Conservation (phyloP, 2,888 invertebrate species). For the Cataglyphis cursor region DNA sequence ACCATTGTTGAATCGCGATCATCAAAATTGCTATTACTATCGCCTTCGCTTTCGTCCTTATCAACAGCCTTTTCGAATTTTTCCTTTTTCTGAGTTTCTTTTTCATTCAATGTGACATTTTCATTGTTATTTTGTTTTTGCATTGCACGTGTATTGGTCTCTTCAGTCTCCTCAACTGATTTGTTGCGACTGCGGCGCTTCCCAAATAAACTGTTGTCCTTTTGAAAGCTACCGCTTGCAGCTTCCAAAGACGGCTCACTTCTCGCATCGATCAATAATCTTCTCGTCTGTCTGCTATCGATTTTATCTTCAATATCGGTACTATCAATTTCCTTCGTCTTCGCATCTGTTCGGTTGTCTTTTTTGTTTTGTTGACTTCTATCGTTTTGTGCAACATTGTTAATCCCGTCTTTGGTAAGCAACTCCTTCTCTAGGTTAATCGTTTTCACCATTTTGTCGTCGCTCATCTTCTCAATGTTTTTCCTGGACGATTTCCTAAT, state of each 20-base stretch:
- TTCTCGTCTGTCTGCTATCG: constrained; percentile 62
- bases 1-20: constrained; percentile 28
- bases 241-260: constrained; percentile 49
- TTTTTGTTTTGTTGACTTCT: constrained; percentile 16
- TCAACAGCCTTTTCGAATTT: background rate
- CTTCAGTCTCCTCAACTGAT: constrained; percentile 53
- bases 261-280: constrained; percentile 51
- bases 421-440: constrained; percentile 13
- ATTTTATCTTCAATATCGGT: constrained; percentile 10
- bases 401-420: background rate
- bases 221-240: constrained; percentile 12
- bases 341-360: constrained; percentile 30
- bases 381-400: constrained; percentile 21
- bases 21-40: background rate
- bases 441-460: constrained; percentile 26
- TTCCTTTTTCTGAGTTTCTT: background rate
- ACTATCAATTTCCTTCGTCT: constrained; percentile 37
- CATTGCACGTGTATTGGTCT: background rate
- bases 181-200: constrained; percentile 76
- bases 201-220: constrained; percentile 58
- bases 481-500: constrained; percentile 78
- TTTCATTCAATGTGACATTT: background rate
- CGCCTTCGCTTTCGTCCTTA: background rate
- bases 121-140: constrained; percentile 8
- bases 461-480: constrained; percentile 72